These are phyloP conservation scores for Oriolus oriolus DNA, from an alignment of 2,113 vertebrate genomes.

Conservation along the genomic window DNA sequence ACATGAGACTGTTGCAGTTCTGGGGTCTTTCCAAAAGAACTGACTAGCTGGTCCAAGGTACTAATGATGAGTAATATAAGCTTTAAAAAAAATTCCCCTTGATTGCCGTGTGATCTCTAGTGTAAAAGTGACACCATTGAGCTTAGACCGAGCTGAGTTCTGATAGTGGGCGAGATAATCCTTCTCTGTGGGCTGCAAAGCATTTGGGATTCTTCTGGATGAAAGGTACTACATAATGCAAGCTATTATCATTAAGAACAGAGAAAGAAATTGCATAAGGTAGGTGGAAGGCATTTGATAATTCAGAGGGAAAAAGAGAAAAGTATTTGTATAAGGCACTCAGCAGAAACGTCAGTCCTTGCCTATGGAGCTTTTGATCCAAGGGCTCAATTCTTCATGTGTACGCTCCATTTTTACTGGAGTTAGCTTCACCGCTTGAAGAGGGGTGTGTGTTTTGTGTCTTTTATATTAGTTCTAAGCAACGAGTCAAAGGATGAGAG, in stretches of 20 bases:
- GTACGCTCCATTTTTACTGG: neutral
- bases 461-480: neutral
- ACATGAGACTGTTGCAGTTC: neutral
- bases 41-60: neutral
- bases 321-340: slow-evolving; percentile 6
- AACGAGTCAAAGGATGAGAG: neutral
- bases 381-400: neutral
- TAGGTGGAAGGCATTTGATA: slow-evolving; percentile 55
- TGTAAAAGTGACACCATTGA: slow-evolving; percentile 34
- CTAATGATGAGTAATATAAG: neutral
- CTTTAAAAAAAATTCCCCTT: neutral
- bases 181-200: slow-evolving; percentile 52
- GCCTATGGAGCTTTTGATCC: neutral
- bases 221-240: slow-evolving; percentile 52
- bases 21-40: neutral
- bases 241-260: slow-evolving; percentile 57
- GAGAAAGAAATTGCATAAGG: slow-evolving; percentile 49
- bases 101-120: neutral
- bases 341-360: neutral
- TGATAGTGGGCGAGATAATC: slow-evolving; percentile 59
- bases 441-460: fast-evolving
- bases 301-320: neutral
- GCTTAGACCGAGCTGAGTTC: slow-evolving; percentile 4
- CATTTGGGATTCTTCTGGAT: slow-evolving; percentile 61
- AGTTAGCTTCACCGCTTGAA: neutral